Base-by-base conservation (phyloP, 1,140 invertebrate species). In the Pachypeltis micranthus region DNA sequence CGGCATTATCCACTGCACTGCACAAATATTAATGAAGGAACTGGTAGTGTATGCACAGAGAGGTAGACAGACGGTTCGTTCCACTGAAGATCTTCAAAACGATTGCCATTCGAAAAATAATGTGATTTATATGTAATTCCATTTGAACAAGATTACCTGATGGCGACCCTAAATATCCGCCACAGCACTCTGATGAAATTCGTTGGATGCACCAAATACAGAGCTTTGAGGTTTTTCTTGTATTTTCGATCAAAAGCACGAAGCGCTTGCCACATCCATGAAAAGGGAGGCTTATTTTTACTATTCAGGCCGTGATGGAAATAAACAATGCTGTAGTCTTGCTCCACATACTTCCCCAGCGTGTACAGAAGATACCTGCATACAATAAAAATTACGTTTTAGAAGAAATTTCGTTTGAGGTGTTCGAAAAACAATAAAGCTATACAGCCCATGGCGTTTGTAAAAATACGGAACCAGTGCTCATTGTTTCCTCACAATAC, bases 271-370 rank as follows among this genome's bases (percentile, higher is more conserved):
- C 95, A 90, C 28, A 99, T 77, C 91, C 96, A 99, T 27, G 88
- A 85, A 0, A 98, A 76, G 4, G 94, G 86, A 0, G 96, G 96
- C 74, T 98, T 98, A 75, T 98, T 99, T 74, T 93, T 90, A 72
- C 92, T 96, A 25, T 88, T 92, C 31, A 99, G 81, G 25, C 96
- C 96, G 78, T 93, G 90, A 78, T 99, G 97, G 72, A 99, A 98
- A 74, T 99, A 99, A n/a, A 99, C 90, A 59, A 99, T 80, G 69
- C 91, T 94, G 76, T 99, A 99, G 75, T 99, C 97, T 76, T 96
- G 92, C 74, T 99, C 93, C 44, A 99, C 96, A 77, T 96, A 98
- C 72, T 93, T 92, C 76, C 99, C 94, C 73, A 99, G 78, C 51
- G 95, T 98, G 73, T 87, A 87, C 74, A 90, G 92, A 67, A 98